phyloP scores from a whole-genome alignment of 2,797 vertebrate species.

The Zalophus californianus region DNA sequence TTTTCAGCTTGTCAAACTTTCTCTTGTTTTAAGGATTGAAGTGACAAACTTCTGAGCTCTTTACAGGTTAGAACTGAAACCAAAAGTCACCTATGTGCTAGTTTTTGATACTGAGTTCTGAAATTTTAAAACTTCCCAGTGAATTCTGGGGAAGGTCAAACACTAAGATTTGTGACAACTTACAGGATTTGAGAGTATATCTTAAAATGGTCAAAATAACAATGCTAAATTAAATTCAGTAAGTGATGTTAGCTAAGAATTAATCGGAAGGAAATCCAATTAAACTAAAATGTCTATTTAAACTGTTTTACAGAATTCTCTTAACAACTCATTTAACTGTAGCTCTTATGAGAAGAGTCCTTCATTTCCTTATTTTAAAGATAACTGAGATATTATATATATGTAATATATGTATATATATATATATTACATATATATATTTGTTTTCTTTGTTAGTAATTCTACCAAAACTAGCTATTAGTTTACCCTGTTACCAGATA shows the following conservation, averaged over 20 bases:
- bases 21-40: not conserved
- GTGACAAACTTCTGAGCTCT: not conserved
- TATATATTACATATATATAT: not conserved
- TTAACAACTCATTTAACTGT: not conserved
- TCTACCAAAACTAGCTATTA: not conserved
- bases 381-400: not conserved
- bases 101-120: not conserved
- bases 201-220: not conserved
- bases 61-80: not conserved
- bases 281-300: not conserved
- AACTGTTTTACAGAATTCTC: not conserved
- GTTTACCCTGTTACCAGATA: not conserved
- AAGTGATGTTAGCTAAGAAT: not conserved
- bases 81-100: not conserved
- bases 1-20: not conserved
- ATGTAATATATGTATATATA: not conserved
- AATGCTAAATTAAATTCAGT: not conserved
- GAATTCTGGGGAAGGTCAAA: not conserved
- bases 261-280: not conserved
- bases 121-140: not conserved
- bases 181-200: not conserved
- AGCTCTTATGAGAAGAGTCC: not conserved
- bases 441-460: not conserved
- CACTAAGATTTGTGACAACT: not conserved
- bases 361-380: not conserved